Conservation (phyloP, 1,140 invertebrate species). For the Pseudomyrmex concolor region DNA sequence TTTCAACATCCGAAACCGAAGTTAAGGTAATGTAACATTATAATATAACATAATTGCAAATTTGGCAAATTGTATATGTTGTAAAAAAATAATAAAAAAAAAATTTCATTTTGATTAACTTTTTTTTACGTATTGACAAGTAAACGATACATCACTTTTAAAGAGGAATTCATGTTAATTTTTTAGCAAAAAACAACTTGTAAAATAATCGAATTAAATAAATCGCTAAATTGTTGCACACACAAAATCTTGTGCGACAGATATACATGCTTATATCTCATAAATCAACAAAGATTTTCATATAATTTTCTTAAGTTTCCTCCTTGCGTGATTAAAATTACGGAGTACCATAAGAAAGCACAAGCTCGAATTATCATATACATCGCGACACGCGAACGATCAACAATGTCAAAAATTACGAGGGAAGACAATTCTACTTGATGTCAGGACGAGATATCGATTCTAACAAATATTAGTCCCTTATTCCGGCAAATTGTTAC, state of each 20-base stretch:
- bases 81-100: neutral
- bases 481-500: neutral
- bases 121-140: neutral
- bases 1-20: slow-evolving; percentile 80
- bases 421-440: slow-evolving; percentile 15
- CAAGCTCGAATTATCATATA: neutral
- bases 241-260: too few species aligned
- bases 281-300: neutral
- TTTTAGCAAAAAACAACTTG: too few species aligned
- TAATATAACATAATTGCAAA: too few species aligned
- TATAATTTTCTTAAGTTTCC: slow-evolving; percentile 10
- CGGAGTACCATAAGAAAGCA: slow-evolving; percentile 1
- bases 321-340: slow-evolving; percentile 36
- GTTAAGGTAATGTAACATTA: slow-evolving; percentile 70
- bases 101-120: neutral
- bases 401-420: slow-evolving; percentile 29
- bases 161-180: too few species aligned
- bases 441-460: slow-evolving; percentile 49
- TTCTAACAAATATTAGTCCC: slow-evolving; percentile 37
- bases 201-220: too few species aligned
- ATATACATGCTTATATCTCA: too few species aligned
- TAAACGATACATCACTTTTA: too few species aligned
- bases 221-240: too few species aligned
- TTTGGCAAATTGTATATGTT: neutral
- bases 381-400: slow-evolving; percentile 40